A percentile compares a stretch with the other conserved stretches of the same genome.
These are phyloP conservation scores for Argyresthia albistria DNA, from an alignment of 2,888 invertebrate species.

Conservation along the genomic window DNA sequence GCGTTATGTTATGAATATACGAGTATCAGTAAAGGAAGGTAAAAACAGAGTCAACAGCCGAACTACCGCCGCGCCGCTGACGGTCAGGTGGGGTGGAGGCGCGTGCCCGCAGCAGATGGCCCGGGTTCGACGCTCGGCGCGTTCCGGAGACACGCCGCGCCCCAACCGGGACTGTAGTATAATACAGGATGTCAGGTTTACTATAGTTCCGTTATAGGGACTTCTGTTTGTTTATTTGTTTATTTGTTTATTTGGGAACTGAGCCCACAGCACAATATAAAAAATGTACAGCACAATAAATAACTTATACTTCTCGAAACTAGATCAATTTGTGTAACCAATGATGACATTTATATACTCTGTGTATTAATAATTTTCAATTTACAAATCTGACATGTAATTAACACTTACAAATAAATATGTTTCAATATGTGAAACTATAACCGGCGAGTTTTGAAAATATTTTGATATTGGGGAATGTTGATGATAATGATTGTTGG, in stretches of 20 bases:
- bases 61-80: background rate
- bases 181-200: background rate
- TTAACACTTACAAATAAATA: no score
- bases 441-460: background rate
- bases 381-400: no score
- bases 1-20: no score
- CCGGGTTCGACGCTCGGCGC: background rate
- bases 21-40: no score
- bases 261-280: no score
- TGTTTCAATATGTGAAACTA: no score
- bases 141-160: background rate
- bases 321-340: no score
- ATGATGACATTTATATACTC: background rate
- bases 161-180: background rate
- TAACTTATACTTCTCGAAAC: background rate
- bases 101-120: background rate
- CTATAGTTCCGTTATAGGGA: background rate
- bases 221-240: no score
- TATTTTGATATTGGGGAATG: background rate
- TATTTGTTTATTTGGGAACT: no score
- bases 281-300: background rate
- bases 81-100: background rate
- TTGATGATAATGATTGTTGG: no score
- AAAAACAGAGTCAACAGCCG: background rate
- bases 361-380: no score